Evolutionary conservation across 2,113 vertebrate genomes (phyloP).

Genomic region (Phalacrocorax aristotelis): DNA sequence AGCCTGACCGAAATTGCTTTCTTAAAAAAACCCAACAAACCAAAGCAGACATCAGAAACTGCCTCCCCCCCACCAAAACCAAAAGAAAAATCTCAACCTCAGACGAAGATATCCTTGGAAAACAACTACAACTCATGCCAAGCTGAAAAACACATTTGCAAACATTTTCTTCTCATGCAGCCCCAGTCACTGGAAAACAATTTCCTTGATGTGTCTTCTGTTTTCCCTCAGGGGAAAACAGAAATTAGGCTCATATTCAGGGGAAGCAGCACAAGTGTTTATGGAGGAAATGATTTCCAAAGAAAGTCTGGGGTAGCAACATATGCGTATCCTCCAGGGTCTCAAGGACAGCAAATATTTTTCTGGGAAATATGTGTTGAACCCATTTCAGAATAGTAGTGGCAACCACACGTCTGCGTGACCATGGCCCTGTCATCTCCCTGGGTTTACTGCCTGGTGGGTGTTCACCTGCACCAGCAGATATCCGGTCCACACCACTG

Average conservation of each 20-base stretch:
- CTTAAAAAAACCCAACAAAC: neutral
- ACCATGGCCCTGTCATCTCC: accelerated
- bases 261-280: neutral
- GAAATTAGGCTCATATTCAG: neutral
- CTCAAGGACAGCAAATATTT: neutral
- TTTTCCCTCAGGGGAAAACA: neutral
- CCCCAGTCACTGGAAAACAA: neutral
- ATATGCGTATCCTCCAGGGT: neutral
- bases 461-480: neutral
- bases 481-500: neutral
- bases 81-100: neutral
- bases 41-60: neutral
- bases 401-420: accelerated
- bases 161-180: neutral
- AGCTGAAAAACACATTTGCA: neutral
- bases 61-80: no score
- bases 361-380: neutral
- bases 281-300: neutral
- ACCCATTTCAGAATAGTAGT: neutral
- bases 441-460: neutral
- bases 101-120: neutral
- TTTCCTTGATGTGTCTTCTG: neutral
- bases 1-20: neutral
- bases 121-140: neutral
- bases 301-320: neutral